A percentile compares a stretch with the other conserved stretches of the same genome.
phyloP scores from a whole-genome alignment of 1,140 invertebrate genomes.

The Elymnias hypermnestra region DNA sequence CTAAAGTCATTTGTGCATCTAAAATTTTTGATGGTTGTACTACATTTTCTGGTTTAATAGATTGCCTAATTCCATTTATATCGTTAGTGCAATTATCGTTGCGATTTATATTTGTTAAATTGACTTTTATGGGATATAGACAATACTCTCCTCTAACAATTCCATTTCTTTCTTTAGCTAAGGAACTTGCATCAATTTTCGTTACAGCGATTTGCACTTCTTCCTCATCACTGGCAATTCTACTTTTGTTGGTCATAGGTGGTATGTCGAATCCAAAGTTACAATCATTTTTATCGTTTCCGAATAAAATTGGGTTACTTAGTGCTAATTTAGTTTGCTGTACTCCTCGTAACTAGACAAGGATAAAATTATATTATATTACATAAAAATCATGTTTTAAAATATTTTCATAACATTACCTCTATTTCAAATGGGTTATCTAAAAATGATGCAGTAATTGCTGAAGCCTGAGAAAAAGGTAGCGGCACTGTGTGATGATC shows the following conservation, averaged over 20 bases:
- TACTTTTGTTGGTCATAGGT: background rate
- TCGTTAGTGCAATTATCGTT: slow-evolving; percentile 47
- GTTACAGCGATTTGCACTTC: slow-evolving; percentile 48
- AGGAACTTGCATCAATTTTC: slow-evolving; percentile 43
- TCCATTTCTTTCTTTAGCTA: slow-evolving; percentile 42
- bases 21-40: slow-evolving; percentile 40
- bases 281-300: slow-evolving; percentile 36
- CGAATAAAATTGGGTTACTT: slow-evolving; percentile 29
- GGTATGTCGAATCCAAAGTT: slow-evolving; percentile 26
- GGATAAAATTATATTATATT: slow-evolving; percentile 5
- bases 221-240: slow-evolving; percentile 18
- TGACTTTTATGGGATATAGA: slow-evolving; percentile 37
- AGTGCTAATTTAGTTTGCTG: slow-evolving; percentile 9
- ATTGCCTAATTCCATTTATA: slow-evolving; percentile 39
- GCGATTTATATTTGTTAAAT: slow-evolving; percentile 20
- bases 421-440: slow-evolving; percentile 12
- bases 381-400: no score
- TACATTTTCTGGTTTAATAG: slow-evolving; percentile 25
- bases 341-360: slow-evolving; percentile 43
- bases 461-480: slow-evolving; percentile 3
- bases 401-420: no score
- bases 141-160: slow-evolving; percentile 47
- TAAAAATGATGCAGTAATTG: slow-evolving; percentile 8
- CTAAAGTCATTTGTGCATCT: slow-evolving; percentile 53
- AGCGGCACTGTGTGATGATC: slow-evolving; percentile 8